Base-by-base conservation (phyloP, 2,113 vertebrate species). In the Setophaga petechia region DNA sequence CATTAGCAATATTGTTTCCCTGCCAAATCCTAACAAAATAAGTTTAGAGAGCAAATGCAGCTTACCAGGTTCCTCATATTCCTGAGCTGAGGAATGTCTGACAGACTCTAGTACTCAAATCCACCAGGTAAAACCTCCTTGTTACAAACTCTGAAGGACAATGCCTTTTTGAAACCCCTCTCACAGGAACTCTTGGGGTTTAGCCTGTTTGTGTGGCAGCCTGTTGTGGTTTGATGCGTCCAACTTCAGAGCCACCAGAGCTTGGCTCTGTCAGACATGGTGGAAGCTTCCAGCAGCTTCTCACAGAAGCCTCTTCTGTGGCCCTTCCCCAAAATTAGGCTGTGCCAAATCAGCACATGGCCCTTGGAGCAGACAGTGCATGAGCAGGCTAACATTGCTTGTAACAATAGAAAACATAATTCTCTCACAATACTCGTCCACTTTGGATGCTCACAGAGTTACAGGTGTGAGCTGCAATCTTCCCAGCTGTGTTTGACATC, bases 171-270 rank as follows among this genome's bases (percentile, higher is more conserved):
- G 41, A 73, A 88, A 61, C 2, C 5, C 8, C 11, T 54, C 31
- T 31, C 31, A 35, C 2, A 35, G n/a, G 22, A 69, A 37, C 27
- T 39, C 79, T 33, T 57, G 35, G 10, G 3, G n/a, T 85, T 90
- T 1, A 46, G 12, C n/a, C n/a, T n/a, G n/a, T 25, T 72, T 3
- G 0, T 23, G 3, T n/a, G 2, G 11, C 9, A 15, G 12, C 23
- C n/a, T 27, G 22, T 27, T 20, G 13, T 41, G 58, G 22, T 77
- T 63, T 51, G 58, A n/a, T 8, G 15, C 5, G 19, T 11, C n/a
- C 18, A 19, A 15, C 37, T 15, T 12, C 30, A 72, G 37, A 72
- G 30, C 37, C 51, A 43, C 3, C 22, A 15, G 69, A 8, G 30
- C 54, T 54, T 19, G 51, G 28, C 9, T 54, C 21, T 55, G 69